Percentiles rank a stretch among this genome's conserved stretches.
Evolutionary conservation across 37 sponge, comb jelly and placozoan genomes (phyloP).

Genomic region (Halisarca cf. caerulea): DNA sequence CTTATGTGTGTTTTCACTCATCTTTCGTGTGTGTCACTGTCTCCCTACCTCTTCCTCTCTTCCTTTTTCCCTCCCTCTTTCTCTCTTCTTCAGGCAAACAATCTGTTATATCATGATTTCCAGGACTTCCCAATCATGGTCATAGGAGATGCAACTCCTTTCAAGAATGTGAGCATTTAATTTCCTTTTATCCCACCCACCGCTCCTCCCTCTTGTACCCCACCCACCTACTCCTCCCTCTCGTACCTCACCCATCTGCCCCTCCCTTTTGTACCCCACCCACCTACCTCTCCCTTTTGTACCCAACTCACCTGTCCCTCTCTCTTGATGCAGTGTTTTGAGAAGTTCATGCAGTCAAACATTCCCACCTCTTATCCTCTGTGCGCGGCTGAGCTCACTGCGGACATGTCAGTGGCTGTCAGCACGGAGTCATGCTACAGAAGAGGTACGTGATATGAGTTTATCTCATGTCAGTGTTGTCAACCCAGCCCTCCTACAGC

Average conservation of each 20-base stretch:
- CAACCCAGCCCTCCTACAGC: background rate
- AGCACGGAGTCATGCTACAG: constrained; percentile 62
- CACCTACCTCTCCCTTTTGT: background rate
- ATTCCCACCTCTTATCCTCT: constrained; percentile 46
- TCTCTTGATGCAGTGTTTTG: background rate
- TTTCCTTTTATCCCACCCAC: background rate
- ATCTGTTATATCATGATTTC: constrained; percentile 50
- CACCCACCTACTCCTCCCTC: background rate
- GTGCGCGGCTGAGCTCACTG: constrained; percentile 59
- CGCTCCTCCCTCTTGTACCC: background rate
- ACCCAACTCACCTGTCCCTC: background rate
- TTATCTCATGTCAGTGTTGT: no score
- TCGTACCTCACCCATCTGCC: background rate
- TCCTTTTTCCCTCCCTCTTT: background rate
- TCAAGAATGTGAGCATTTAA: constrained; percentile 25
- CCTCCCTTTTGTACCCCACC: background rate
- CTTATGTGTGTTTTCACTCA: no score
- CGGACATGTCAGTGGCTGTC: constrained; percentile 47
- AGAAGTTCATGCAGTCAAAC: background rate
- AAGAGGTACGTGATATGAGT: constrained; percentile 40
- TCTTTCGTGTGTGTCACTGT: no score
- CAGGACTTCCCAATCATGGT: constrained; percentile 73
- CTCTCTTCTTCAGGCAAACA: constrained; percentile 37
- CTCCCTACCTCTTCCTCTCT: no score
- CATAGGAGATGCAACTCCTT: background rate